Evolutionary conservation across 1,140 invertebrate genomes (phyloP), one percentile per base, ranked within the genome.

Genomic region (Tetraneura akinire): DNA sequence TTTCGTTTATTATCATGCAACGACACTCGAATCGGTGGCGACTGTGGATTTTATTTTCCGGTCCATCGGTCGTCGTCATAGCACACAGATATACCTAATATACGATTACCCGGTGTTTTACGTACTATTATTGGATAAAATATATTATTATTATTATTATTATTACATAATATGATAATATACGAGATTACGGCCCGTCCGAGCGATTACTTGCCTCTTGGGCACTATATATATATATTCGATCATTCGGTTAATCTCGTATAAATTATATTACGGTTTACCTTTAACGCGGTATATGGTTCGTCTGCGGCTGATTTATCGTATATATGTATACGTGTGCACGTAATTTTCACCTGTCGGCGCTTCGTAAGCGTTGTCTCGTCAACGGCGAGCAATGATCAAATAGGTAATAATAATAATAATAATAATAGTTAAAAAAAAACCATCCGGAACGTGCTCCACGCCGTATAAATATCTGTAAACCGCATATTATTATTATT

Each of bases 331-430:
- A n/a, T n/a, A n/a, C n/a, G n/a, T n/a, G 5, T 13, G 26, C 42
- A 23, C 11, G 23, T 78, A 29, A 78, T 62, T 62, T 60, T 16
- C 74, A 78, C 74, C 74, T 78, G 74, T 78, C 74, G 74, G 74
- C 74, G 55, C 74, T 32, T 29, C 21, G 23, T 62, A 3, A 4
- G 11, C 21, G 21, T 32, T 57, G 32, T 21, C n/a, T 21, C 2
- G 51, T 42, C 1, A 32, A 74, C 51, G 26, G 16, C 11, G 8
- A 9, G 26, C 1, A 45, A 47, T n/a, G n/a, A n/a, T n/a, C n/a
- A 49, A 47, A 70, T n/a, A 32, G 21, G 11, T 1, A 14, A 16
- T 23, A 21, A 45, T 47, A 37, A 64, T 64, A 37, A 45, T 23
- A 16, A 68, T 14, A 68, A 47, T 68, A 47, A 47, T 68, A 23